Base-by-base conservation (phyloP, 2,888 invertebrate genomes). In the Venustoraphidia nigricollis region DNA sequence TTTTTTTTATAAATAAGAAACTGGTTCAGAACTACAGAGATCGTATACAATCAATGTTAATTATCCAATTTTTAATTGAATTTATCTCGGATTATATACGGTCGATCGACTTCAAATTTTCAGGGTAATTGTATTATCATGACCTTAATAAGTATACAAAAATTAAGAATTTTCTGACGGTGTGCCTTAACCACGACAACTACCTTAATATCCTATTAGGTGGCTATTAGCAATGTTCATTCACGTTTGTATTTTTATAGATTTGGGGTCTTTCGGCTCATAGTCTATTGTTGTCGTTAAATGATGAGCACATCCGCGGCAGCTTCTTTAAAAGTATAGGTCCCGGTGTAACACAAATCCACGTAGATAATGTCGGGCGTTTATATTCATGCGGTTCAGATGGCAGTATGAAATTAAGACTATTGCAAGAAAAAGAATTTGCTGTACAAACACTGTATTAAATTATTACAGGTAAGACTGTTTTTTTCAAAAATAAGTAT, bases 341-440 rank as follows among this genome's bases (percentile, higher is more conserved):
- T 36, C 92, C 93, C 68, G 94, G 94, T 36, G 96, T 97, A 40
- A 93, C 94, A 43, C 96, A 98, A 69, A 75, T 98, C 56, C 84
- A 89, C 62, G 83, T 97, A 52, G 96, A 96, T 66, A 79, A 84
- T 41, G 81, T 83, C 52, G 85, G 85, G 34, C 81, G 96, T 44
- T 72, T 98, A 57, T 97, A 94, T 72, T 97, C 97, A 8, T 98
- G 98, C 67, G 98, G 98, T 48, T 94, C 95, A 44, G 98, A 98
- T 73, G 96, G 96, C 58, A 95, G 96, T 45, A 90, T 98, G 84
- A 97, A 97, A 75, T 90, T 96, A 56, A 79, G 96, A 55, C 86
- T 89, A 64, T 71, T 96, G 58, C 91, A 93, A 13, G 92, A 93
- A 62, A 76, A 86, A 55, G 81, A 81, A 60, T 69, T 71, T 52